Conservation (phyloP, 2,888 invertebrate genomes). For the Oligia fasciuncula region DNA sequence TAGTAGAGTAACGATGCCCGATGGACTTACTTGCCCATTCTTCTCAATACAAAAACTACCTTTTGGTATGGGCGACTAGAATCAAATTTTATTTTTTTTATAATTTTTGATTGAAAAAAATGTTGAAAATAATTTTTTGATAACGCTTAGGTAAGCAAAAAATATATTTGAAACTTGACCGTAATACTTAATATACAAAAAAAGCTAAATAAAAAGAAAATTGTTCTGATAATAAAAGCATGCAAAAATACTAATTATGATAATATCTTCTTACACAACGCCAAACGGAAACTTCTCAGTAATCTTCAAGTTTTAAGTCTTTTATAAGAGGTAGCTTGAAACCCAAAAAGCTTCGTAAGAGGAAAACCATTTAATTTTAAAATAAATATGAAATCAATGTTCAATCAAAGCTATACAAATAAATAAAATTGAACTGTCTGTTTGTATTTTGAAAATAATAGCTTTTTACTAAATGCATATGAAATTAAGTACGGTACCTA, state of each 20-base stretch:
- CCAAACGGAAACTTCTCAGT: not conserved
- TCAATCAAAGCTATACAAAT: not conserved
- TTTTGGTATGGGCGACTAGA: too few relatives aligned
- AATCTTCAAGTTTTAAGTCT: not conserved
- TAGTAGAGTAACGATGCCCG: too few relatives aligned
- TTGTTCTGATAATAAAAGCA: not conserved
- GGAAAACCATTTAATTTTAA: not conserved
- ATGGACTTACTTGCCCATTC: too few relatives aligned
- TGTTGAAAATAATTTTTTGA: not conserved
- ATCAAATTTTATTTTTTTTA: too few relatives aligned
- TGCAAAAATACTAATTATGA: not conserved
- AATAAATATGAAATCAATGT: not conserved
- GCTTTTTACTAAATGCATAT: too few relatives aligned
- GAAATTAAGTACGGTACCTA: too few relatives aligned
- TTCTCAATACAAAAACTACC: too few relatives aligned
- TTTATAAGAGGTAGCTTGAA: not conserved
- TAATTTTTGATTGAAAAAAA: too few relatives aligned
- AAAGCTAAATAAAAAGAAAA: not conserved
- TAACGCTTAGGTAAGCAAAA: too few relatives aligned
- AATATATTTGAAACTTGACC: not conserved
- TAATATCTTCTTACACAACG: not conserved
- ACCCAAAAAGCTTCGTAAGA: not conserved
- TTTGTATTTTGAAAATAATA: too few relatives aligned
- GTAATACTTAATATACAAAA: not conserved
- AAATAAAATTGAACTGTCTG: too few relatives aligned